Evolutionary conservation across 2,888 invertebrate genomes (phyloP).

Genomic region (Ornithoptera priamus): DNA sequence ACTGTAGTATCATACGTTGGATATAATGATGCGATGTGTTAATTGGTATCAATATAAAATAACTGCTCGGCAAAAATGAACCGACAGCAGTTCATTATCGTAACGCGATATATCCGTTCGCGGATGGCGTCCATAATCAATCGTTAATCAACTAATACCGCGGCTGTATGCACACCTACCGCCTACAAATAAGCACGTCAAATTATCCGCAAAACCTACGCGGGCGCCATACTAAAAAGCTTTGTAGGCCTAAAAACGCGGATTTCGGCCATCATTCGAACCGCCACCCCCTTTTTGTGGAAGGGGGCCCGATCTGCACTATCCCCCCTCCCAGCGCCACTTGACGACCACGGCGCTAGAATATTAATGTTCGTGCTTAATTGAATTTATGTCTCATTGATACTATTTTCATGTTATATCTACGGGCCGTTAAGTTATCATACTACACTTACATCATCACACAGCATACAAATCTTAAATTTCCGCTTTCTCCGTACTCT

Average conservation of each 20-base stretch:
- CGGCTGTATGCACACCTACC: constrained; percentile 32
- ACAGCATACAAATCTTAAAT: too few relatives aligned
- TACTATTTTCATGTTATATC: constrained; percentile 44
- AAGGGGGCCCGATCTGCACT: constrained; percentile 52
- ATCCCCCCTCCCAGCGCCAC: constrained; percentile 60
- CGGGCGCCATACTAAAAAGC: constrained; percentile 67
- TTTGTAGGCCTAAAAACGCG: constrained; percentile 76
- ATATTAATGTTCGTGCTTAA: constrained; percentile 73
- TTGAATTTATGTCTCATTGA: constrained; percentile 69
- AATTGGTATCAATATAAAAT: neutral
- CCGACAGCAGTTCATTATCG: constrained; percentile 10
- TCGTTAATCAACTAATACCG: constrained; percentile 38
- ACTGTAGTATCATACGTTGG: too few relatives aligned
- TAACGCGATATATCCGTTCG: constrained; percentile 11
- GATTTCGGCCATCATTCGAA: constrained; percentile 59
- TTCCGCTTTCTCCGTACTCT: too few relatives aligned
- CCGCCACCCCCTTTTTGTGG: constrained; percentile 37
- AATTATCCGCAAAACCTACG: constrained; percentile 57
- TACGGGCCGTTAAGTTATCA: constrained; percentile 14
- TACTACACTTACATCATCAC: too few relatives aligned
- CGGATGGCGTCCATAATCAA: constrained; percentile 24
- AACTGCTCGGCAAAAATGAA: constrained; percentile 9
- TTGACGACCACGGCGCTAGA: constrained; percentile 72
- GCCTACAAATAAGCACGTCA: constrained; percentile 47
- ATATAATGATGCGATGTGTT: neutral